phyloP scores from a whole-genome alignment of 2,113 vertebrate genomes.

The Nothoprocta pentlandii region DNA sequence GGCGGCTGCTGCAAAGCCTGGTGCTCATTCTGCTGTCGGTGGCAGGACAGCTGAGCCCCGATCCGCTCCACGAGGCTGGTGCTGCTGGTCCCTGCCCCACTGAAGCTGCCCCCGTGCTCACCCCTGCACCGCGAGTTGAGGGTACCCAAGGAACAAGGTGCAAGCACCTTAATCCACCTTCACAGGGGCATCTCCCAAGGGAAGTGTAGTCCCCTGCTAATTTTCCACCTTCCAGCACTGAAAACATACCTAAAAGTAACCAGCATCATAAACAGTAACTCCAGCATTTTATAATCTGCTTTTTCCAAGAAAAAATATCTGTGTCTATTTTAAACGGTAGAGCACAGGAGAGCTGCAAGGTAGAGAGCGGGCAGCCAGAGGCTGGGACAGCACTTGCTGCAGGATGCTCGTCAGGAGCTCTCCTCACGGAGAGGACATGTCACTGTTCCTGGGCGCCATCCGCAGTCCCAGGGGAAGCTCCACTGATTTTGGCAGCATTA shows the following conservation, averaged over 20 bases:
- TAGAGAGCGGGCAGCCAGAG: background rate
- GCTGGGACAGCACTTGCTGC: background rate
- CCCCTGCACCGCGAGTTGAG: background rate
- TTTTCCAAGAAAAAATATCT: background rate
- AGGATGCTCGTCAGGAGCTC: rapidly evolving
- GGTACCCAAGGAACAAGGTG: background rate
- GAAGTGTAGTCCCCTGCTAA: background rate
- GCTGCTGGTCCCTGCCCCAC: background rate
- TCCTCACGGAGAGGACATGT: background rate
- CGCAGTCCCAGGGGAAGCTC: background rate
- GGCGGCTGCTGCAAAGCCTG: background rate
- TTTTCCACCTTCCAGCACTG: background rate
- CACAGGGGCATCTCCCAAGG: background rate
- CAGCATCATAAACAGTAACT: background rate
- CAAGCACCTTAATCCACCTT: background rate
- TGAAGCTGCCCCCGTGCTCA: background rate
- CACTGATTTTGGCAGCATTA: background rate
- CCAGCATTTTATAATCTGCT: background rate
- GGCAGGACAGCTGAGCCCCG: background rate
- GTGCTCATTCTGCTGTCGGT: background rate
- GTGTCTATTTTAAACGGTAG: background rate
- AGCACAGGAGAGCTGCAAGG: background rate
- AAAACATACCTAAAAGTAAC: background rate
- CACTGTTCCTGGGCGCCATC: background rate
- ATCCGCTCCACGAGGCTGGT: background rate